Evolutionary conservation across 2,797 vertebrate species (phyloP), one percentile per base, ranked within the genome.

Genomic region (Halcyon smyrnensis): DNA sequence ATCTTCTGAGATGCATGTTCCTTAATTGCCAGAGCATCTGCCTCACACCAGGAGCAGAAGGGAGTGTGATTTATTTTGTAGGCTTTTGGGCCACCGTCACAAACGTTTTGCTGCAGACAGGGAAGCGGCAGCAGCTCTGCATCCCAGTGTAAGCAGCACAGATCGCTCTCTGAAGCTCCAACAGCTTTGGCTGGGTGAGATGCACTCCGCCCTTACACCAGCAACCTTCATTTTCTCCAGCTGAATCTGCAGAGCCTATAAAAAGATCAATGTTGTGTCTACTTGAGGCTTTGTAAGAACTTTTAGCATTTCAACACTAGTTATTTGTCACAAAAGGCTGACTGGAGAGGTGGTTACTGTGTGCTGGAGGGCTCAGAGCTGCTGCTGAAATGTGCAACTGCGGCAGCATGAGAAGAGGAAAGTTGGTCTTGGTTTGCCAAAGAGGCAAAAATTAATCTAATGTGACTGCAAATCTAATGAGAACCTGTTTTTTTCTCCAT

Each of bases 361-460:
- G 18, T 23, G 50, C 85, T 83, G 68, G 60, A 91, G 76, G 81
- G 48, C 64, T 34, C 12, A 3, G 50, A 62, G 80, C 62, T 87
- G 53, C 48, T 67, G 63, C 84, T 84, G 51, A 53, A 75, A 50
- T 8, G 34, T 65, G 39, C 60, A 39, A 5, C 48, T 74, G 70
- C 0, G 8, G 68, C 82, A 51, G 34, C 12, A 34, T 1, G 1
- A 60, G 32, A 63, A 87, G 3, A 4, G 41, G 30, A 65, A 87
- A 78, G 93, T 20, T 43, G 11, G 28, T 60, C 51, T 74, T 48
- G 32, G 51, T 59, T 62, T 79, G 27, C 12, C 62, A 65, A 83
- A 80, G 50, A 81, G 68, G 77, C 43, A 67, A 93, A 91, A 96
- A 89, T 77, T 69, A 54, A 90, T 78, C 54, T 54, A 24, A 90